Base-by-base conservation (phyloP, 2,113 vertebrate species). In the Lophotis ruficrista region DNA sequence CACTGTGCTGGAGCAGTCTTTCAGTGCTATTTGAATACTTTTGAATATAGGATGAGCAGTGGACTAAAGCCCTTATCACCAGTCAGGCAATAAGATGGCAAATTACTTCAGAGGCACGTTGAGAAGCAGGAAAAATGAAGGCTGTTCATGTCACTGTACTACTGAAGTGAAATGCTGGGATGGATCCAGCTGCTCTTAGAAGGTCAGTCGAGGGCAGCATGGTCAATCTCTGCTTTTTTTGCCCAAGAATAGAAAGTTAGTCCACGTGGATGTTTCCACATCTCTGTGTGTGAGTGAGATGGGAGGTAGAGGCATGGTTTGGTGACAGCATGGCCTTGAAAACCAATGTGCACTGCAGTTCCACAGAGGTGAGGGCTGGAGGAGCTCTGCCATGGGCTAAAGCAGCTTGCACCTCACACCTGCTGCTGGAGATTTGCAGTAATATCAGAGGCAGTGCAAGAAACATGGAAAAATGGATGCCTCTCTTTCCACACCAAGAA, bases 211-310 rank as follows among this genome's bases (percentile, higher is more conserved):
- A 79, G 37, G 38, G 47, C 25, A 60, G 11, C 18, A 35, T 48
- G 41, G 61, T 76, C 41, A 33, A 20, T n/a, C 31, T 83, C 35
- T 76, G 27, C 7, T 38, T 78, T 86, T 80, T 79, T 89, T 77
- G 9, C 22, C 22, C 14, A 19, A 60, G 30, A 92, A 47, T 1
- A 75, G 14, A 33, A 86, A 69, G 6, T 64, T 54, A 37, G 30
- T 69, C 41, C 22, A 25, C 0, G 0, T 2, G 9, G 48, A 62
- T 79, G 8, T 50, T 75, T 90, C n/a, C 3, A 3, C 25, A 43
- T 20, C 30, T 83, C 45, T 27, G 10, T 62, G 33, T 2, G 2
- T 35, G 33, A 65, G 35, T 13, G 48, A 50, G 31, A 30, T 0
- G 3, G 43, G 24, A 76, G 68, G 5, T 33, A 73, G 19, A 87